A percentile compares a stretch with the other conserved stretches of the same genome.
Conservation (phyloP, 30 jellyfish, hydroid and myxozoan species). For the Aurelia aurita region DNA sequence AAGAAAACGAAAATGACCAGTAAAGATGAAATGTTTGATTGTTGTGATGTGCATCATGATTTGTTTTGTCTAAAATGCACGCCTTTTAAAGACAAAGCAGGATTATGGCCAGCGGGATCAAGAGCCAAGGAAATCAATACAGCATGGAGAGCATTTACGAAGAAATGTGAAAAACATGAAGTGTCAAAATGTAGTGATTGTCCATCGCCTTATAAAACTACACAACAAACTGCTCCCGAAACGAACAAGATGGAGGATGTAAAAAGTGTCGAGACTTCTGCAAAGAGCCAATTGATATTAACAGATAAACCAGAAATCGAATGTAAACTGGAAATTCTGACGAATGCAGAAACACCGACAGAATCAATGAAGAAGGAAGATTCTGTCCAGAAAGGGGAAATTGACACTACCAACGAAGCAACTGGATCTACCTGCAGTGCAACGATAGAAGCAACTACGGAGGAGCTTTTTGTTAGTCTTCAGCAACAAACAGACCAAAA, state of each 20-base stretch:
- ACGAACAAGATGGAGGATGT: background rate
- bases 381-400: too few relatives aligned
- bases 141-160: slow-evolving; percentile 38
- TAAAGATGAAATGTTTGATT: slow-evolving; percentile 63
- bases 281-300: background rate
- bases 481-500: too few relatives aligned
- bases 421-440: too few relatives aligned
- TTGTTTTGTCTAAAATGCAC: slow-evolving; percentile 41
- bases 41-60: slow-evolving; percentile 48
- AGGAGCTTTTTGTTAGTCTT: too few relatives aligned
- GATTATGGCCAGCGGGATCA: slow-evolving; percentile 47
- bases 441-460: too few relatives aligned
- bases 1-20: slow-evolving; percentile 11
- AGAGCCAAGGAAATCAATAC: slow-evolving; percentile 54
- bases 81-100: slow-evolving; percentile 39
- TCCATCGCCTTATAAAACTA: background rate
- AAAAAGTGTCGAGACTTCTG: background rate
- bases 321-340: background rate
- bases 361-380: too few relatives aligned
- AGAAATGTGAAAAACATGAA: slow-evolving; percentile 30
- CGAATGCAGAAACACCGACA: background rate
- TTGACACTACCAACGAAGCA: too few relatives aligned
- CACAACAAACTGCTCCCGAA: too few relatives aligned
- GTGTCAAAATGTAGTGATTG: slow-evolving; percentile 24
- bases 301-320: background rate